A percentile compares a stretch with the other conserved stretches of the same genome.
Conservation (phyloP, 2,113 vertebrate species). For the Acrocephalus kingi region DNA sequence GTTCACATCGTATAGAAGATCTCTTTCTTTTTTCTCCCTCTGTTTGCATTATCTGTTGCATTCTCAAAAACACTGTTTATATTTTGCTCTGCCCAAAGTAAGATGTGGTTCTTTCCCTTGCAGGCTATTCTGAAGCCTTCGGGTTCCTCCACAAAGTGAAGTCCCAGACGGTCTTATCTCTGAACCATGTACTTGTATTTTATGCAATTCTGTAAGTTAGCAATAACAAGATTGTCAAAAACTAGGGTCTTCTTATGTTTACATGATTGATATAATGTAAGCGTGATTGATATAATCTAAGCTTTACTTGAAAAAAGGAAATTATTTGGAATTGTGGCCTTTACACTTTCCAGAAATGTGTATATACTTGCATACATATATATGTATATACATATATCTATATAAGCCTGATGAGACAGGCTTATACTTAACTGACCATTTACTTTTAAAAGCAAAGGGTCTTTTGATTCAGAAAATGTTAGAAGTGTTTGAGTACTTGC, state of each 20-base stretch:
- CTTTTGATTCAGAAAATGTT: not conserved
- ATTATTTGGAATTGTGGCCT: not conserved
- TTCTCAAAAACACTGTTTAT: not conserved
- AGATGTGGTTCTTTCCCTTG: not conserved
- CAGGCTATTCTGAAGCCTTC: constrained; percentile 70
- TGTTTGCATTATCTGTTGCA: not conserved
- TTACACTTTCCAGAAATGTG: not conserved
- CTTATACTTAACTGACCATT: not conserved
- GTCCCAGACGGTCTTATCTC: constrained; percentile 71
- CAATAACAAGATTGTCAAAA: not conserved
- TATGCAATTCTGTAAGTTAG: constrained; percentile 89
- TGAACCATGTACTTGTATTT: constrained; percentile 84
- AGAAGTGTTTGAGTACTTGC: not conserved
- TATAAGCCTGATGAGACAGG: not conserved
- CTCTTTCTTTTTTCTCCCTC: not conserved
- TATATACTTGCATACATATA: no score
- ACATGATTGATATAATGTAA: not conserved
- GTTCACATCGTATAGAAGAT: not conserved
- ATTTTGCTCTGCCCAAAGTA: not conserved
- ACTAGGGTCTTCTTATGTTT: not conserved
- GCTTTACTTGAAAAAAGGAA: not conserved
- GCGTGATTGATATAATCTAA: not conserved
- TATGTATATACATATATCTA: not conserved
- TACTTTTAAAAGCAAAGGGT: not conserved
- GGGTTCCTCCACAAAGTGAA: constrained; percentile 66